A percentile compares a stretch with the other conserved stretches of the same genome.
These are phyloP conservation scores for Melinaea marsaeus DNA, from an alignment of 2,888 invertebrate genomes.

Conservation along the genomic window DNA sequence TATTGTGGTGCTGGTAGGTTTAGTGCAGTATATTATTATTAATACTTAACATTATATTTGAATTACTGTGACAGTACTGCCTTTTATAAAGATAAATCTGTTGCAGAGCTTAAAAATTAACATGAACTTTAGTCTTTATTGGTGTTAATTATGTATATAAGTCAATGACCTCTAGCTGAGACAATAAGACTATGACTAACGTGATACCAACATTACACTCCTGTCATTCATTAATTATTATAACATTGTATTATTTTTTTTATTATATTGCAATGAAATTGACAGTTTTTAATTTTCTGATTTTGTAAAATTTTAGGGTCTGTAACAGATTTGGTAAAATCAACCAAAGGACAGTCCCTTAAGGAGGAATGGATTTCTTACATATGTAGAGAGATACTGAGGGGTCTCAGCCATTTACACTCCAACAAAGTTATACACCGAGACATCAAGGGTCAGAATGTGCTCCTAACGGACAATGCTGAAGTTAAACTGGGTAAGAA, in stretches of 20 bases:
- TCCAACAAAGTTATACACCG: constrained; percentile 99
- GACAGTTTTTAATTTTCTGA: background rate
- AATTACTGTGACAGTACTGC: no score
- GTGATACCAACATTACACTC: constrained; percentile 10
- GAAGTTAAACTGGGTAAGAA: constrained; percentile 96
- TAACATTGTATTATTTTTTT: background rate
- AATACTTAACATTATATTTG: no score
- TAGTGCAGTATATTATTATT: background rate
- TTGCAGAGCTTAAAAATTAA: no score
- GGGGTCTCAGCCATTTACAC: constrained; percentile 98
- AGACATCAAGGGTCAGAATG: constrained; percentile 99
- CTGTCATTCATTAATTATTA: background rate
- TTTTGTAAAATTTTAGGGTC: constrained; percentile 79
- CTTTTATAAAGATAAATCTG: no score
- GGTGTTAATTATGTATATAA: constrained; percentile 23
- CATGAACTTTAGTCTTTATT: constrained; percentile 16
- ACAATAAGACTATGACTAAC: constrained; percentile 17
- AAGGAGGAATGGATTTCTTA: constrained; percentile 99
- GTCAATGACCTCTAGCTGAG: constrained; percentile 24
- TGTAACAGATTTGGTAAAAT: constrained; percentile 99
- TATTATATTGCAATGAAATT: background rate
- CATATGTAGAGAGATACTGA: constrained; percentile 96
- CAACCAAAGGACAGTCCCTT: constrained; percentile 97
- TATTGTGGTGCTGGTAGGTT: constrained; percentile 96
- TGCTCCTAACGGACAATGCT: constrained; percentile 98